Percentiles rank a stretch among this genome's conserved stretches.
These are phyloP conservation scores for Buteo buteo DNA, from an alignment of 2,113 vertebrate genomes.

Conservation along the genomic window DNA sequence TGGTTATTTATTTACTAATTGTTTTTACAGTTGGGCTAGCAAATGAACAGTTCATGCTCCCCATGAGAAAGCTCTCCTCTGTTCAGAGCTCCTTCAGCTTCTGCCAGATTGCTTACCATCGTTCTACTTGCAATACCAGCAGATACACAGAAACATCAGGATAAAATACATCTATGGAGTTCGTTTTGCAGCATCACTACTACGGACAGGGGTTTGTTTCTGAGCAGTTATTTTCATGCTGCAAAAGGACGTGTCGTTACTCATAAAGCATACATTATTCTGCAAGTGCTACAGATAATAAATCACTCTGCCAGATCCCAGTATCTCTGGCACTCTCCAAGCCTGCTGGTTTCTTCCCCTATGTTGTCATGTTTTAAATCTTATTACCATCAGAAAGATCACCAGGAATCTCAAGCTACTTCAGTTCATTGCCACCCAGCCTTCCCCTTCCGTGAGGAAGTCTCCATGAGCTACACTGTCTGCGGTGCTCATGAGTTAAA, in stretches of 20 bases:
- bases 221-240: not conserved
- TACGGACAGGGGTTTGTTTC: not conserved
- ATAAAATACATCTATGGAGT: not conserved
- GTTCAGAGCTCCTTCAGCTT: not conserved
- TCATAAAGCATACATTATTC: not conserved
- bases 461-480: not conserved
- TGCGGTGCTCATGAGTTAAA: not conserved
- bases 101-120: not conserved
- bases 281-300: conserved; percentile 4
- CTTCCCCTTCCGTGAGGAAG: not conserved
- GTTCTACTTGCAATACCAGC: not conserved
- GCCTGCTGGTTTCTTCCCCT: not conserved
- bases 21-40: not conserved
- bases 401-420: not conserved
- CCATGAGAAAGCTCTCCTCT: not conserved
- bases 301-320: not conserved
- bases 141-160: not conserved
- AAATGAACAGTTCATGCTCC: not conserved
- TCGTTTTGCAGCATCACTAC: not conserved
- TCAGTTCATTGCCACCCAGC: not conserved
- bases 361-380: not conserved
- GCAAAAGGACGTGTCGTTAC: conserved; percentile 13
- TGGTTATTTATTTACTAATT: not conserved
- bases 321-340: not conserved
- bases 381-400: not conserved